These are phyloP conservation scores for Morpho achilles DNA, from an alignment of 2,888 invertebrate species.

Conservation along the genomic window DNA sequence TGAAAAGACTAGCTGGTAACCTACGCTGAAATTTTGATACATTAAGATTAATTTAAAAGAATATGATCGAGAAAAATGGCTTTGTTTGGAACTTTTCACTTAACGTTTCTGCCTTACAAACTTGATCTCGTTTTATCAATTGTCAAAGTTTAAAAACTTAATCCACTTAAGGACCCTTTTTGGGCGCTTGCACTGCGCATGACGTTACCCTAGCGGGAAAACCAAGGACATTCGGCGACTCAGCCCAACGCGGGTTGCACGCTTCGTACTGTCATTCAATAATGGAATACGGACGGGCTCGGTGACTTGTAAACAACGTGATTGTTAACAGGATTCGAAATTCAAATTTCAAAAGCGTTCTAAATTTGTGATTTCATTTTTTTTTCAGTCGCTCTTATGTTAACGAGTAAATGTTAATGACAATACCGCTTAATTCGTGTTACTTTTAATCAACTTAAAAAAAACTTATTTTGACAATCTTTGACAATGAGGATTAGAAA, in stretches of 20 bases:
- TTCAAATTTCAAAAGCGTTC: slow-evolving; percentile 10
- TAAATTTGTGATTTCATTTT: background rate
- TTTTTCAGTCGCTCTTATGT: background rate
- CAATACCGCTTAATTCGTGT: too few relatives aligned
- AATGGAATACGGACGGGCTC: slow-evolving; percentile 54
- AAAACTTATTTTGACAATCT: slow-evolving; percentile 3
- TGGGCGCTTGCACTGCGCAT: slow-evolving; percentile 66
- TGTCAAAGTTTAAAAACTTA: slow-evolving; percentile 77
- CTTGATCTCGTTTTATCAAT: slow-evolving; percentile 73
- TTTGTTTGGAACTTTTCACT: slow-evolving; percentile 61
- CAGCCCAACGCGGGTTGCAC: slow-evolving; percentile 43
- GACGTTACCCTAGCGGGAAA: slow-evolving; percentile 67
- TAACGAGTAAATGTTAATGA: too few relatives aligned
- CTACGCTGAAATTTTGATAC: too few relatives aligned
- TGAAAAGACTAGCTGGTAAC: too few relatives aligned
- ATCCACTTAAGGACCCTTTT: slow-evolving; percentile 74
- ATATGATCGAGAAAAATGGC: slow-evolving; percentile 13
- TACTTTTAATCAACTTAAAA: too few relatives aligned
- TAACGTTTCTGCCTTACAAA: slow-evolving; percentile 62
- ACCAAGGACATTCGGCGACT: slow-evolving; percentile 67
- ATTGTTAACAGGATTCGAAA: slow-evolving; percentile 17
- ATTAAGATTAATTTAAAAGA: too few relatives aligned
- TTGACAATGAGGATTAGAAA: slow-evolving; percentile 23
- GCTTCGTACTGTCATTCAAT: slow-evolving; percentile 42
- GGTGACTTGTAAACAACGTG: slow-evolving; percentile 51